Evolutionary conservation across 2,113 vertebrate species (phyloP).

Genomic region (Etia nguti): DNA sequence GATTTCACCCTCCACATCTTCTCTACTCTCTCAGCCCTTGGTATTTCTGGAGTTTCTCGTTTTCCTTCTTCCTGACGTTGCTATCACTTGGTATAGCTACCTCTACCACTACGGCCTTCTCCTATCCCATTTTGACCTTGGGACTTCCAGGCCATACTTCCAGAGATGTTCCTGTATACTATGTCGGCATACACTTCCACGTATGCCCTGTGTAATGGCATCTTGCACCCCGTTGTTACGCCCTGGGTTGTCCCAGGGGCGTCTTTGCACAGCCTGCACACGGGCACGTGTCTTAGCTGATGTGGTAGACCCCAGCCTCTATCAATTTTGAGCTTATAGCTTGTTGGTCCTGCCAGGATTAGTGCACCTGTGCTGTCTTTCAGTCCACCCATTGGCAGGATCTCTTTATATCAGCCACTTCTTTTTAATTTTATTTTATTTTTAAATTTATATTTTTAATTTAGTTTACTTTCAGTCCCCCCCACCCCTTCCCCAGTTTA

Average conservation of each 20-base stretch:
- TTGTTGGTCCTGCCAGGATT: neutral
- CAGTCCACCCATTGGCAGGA: neutral
- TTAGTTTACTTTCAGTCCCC: neutral
- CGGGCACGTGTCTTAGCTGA: neutral
- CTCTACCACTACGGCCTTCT: neutral
- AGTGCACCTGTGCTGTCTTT: neutral
- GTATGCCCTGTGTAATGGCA: neutral
- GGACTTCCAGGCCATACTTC: neutral
- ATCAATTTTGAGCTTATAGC: neutral
- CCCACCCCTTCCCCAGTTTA: neutral
- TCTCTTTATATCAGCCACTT: neutral
- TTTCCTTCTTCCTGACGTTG: neutral
- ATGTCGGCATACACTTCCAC: neutral
- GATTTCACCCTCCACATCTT: neutral
- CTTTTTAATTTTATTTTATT: neutral
- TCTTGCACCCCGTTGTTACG: neutral
- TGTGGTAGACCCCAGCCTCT: neutral
- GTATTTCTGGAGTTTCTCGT: neutral
- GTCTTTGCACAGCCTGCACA: neutral
- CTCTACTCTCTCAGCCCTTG: neutral
- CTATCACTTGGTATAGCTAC: neutral
- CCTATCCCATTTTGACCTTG: neutral
- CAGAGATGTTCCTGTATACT: neutral
- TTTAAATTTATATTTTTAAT: neutral
- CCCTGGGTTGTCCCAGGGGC: neutral